Evolutionary conservation across 2,888 invertebrate species (phyloP), one percentile per base, ranked within the genome.

Genomic region (Taphrorychus bicolor): DNA sequence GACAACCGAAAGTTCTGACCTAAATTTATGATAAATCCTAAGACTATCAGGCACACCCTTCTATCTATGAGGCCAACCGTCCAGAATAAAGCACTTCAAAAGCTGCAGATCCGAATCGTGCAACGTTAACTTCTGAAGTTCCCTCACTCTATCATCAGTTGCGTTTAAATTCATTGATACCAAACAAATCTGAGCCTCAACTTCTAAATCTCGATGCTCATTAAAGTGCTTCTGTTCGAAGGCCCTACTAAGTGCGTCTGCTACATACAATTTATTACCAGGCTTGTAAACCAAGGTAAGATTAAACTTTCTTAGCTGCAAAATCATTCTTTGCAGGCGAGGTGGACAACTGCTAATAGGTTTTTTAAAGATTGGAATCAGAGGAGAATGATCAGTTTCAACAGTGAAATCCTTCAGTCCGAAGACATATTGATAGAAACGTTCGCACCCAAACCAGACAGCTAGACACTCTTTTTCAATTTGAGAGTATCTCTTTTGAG

Each of bases 301-400:
- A 57, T 71, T 70, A 66, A 63, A 71, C 22, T 64, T 70, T 62
- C 66, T 24, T 11, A 65, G 7, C 24, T 49, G 52, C 11, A 65
- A 1, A 22, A 71, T 14, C 69, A 73, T 68, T 49, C 71, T 59
- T 60, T 74, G 73, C 45, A 73, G 58, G 40, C 72, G 61, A n/a
- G 72, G 66, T 14, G n/a, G n/a, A n/a, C n/a, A n/a, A n/a, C n/a
- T n/a, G n/a, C n/a, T n/a, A n/a, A n/a, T n/a, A n/a, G n/a, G 60
- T 70, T 73, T 74, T 58, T 75, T 72, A 23, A 73, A 69, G 16
- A 72, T 70, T 11, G 23, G 22, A 5, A 73, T 60, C 14, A 73
- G 42, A 11, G 78, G 77, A 49, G 72, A 72, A 53, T 78, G 78
- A 67, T 78, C 75, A 5, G 73, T 77, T 69, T 77, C 74, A 21